phyloP scores from a whole-genome alignment of 2,113 vertebrate genomes.

The Smithornis capensis region DNA sequence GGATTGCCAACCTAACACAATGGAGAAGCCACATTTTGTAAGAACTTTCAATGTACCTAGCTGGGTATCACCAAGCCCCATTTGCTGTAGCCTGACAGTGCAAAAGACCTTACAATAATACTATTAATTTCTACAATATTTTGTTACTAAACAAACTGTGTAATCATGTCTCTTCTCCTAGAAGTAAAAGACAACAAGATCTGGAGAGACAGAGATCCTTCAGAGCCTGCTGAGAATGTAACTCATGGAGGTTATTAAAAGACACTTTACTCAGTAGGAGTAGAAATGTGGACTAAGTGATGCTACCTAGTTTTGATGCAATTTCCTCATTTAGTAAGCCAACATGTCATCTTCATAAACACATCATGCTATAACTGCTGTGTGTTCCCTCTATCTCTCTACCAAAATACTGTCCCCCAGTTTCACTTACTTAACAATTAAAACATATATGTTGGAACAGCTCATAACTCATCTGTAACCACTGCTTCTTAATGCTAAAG shows the following conservation, averaged over 20 bases:
- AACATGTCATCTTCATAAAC: not conserved
- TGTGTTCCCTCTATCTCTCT: not conserved
- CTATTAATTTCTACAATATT: not conserved
- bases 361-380: not conserved
- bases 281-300: not conserved
- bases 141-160: not conserved
- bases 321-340: not conserved
- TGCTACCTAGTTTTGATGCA: not conserved
- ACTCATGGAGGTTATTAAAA: not conserved
- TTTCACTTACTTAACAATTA: not conserved
- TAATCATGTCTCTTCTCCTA: not conserved
- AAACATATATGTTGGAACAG: not conserved
- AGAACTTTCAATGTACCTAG: not conserved
- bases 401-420: not conserved
- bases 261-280: not conserved
- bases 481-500: not conserved
- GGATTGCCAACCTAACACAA: not conserved
- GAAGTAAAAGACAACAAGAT: not conserved
- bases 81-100: not conserved
- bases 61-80: not conserved
- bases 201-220: not conserved
- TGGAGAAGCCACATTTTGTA: accelerated
- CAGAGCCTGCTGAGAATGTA: not conserved
- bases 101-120: not conserved
- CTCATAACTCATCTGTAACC: not conserved